These are phyloP conservation scores for Philaethria dido DNA, from an alignment of 2,888 invertebrate genomes.

Conservation along the genomic window DNA sequence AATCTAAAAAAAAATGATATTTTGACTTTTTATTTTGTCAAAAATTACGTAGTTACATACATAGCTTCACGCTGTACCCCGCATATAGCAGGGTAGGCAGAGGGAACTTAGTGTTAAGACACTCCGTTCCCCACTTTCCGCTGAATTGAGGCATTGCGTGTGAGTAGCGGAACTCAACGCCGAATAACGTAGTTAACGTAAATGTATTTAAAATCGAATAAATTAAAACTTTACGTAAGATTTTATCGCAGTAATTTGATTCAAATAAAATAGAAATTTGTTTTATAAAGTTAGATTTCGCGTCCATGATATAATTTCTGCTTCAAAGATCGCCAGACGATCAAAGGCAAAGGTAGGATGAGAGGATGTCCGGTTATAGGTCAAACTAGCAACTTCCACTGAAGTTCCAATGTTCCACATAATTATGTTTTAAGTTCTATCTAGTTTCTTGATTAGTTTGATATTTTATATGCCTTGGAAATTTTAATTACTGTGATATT, in stretches of 20 bases:
- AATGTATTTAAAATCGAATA: too few species aligned
- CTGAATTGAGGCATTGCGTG: too few species aligned
- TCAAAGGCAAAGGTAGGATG: conserved; percentile 22
- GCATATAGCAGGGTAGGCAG: too few species aligned
- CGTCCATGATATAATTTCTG: conserved; percentile 17
- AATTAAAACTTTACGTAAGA: not conserved
- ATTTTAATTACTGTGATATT: not conserved
- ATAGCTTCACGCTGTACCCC: too few species aligned
- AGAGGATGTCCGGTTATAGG: conserved; percentile 11
- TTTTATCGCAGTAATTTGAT: not conserved
- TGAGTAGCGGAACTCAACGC: too few species aligned
- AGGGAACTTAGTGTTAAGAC: too few species aligned
- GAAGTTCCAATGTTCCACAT: conserved; percentile 13
- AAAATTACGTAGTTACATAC: too few species aligned
- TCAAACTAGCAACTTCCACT: conserved; percentile 18
- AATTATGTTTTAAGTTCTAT: conserved; percentile 11
- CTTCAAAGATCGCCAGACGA: conserved; percentile 22
- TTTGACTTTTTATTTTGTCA: too few species aligned
- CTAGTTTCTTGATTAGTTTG: not conserved
- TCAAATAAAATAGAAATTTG: not conserved
- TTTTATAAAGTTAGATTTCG: conserved; percentile 2
- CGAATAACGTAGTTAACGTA: too few species aligned
- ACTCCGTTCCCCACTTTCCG: too few species aligned
- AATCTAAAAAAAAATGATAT: too few species aligned
- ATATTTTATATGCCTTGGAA: not conserved